Percentiles rank a stretch among this genome's conserved stretches.
Conservation (phyloP, 2,888 invertebrate species). For the Alitta virens region DNA sequence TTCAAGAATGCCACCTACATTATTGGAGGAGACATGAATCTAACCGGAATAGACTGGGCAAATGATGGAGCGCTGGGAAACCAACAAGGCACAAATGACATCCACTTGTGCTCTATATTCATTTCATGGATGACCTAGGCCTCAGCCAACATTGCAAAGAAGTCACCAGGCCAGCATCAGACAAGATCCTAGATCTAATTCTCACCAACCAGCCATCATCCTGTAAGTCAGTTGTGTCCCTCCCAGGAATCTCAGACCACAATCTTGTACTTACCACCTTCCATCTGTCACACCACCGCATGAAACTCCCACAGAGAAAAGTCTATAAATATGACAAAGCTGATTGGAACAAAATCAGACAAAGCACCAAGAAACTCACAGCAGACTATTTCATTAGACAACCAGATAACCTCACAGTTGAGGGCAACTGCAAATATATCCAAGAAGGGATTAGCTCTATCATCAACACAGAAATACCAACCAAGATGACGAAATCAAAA, state of each 20-base stretch:
- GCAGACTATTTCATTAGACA: too few species aligned
- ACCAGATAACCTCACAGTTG: too few species aligned
- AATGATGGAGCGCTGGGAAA: neutral
- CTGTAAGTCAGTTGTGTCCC: too few species aligned
- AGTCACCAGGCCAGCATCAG: neutral
- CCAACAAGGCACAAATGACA: neutral
- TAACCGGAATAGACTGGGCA: neutral
- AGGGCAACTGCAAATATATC: too few species aligned
- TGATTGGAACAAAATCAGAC: neutral
- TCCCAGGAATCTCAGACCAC: too few species aligned
- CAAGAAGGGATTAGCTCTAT: too few species aligned
- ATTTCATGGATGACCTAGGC: neutral
- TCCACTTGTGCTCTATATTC: neutral
- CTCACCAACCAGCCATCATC: neutral
- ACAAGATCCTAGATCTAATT: neutral
- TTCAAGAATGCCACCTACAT: neutral
- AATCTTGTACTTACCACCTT: too few species aligned
- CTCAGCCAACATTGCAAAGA: neutral
- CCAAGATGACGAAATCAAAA: too few species aligned
- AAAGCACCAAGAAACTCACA: too few species aligned
- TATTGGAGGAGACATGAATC: neutral
- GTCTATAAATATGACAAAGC: neutral
- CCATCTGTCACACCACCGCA: too few species aligned
- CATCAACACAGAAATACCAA: too few species aligned
- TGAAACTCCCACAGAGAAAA: neutral